phyloP scores from a whole-genome alignment of 2,113 vertebrate species.

The Phylloscopus whistleri region DNA sequence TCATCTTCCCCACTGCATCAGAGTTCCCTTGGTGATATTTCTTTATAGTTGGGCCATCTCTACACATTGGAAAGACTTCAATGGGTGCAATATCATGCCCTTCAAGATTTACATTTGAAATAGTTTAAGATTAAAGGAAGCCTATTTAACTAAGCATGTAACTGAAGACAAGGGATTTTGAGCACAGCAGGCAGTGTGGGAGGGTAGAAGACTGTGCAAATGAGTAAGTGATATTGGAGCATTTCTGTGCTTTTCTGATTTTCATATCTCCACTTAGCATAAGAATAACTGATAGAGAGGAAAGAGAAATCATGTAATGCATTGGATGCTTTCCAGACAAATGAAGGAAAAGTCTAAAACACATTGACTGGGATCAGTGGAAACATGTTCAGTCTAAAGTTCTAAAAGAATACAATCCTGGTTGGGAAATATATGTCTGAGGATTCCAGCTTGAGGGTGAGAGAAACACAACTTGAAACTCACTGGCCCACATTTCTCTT shows the following conservation, averaged over 20 bases:
- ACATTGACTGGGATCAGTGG: background rate
- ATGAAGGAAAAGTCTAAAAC: background rate
- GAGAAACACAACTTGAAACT: background rate
- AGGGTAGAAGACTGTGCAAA: background rate
- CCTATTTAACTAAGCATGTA: background rate
- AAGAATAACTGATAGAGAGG: background rate
- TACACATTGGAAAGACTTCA: background rate
- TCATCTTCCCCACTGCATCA: background rate
- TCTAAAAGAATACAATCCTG: background rate
- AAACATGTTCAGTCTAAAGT: background rate
- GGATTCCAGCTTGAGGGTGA: background rate
- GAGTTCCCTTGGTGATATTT: background rate
- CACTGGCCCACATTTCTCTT: background rate
- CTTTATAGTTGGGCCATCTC: background rate
- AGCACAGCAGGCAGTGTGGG: slow-evolving; percentile 17
- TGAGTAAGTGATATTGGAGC: background rate
- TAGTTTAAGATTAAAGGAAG: slow-evolving; percentile 36
- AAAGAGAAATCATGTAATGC: slow-evolving; percentile 11
- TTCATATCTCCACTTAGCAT: background rate
- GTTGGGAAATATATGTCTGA: background rate
- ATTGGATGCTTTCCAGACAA: slow-evolving; percentile 28
- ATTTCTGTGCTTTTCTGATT: background rate
- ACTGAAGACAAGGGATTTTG: background rate
- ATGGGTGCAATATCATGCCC: background rate
- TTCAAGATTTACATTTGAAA: slow-evolving; percentile 18